Evolutionary conservation across 2,797 vertebrate genomes (phyloP), one percentile per base, ranked within the genome.

Genomic region (Tauraco hartlaubi): DNA sequence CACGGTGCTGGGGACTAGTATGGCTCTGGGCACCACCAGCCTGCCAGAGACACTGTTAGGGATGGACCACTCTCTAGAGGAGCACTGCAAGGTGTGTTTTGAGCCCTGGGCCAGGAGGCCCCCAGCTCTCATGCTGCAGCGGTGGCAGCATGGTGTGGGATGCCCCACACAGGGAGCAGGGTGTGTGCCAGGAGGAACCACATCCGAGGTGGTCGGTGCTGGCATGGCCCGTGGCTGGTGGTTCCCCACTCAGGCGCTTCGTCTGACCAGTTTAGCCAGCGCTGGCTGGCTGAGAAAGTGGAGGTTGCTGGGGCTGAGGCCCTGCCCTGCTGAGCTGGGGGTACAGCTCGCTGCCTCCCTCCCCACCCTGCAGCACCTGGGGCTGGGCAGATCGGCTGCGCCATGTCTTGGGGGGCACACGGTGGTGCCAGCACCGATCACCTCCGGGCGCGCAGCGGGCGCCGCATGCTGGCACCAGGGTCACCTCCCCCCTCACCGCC

Each of bases 41-140:
- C 51, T 44, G 21, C 33, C 49, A 31, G 59, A 31, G 33, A 73
- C 33, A 12, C 20, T 1, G 2, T 16, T 28, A 5, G 43, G 33
- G 39, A 33, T 3, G 0, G 43, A 3, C 9, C 0, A 2, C 21
- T 16, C 48, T n/a, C 21, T 2, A 43, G 17, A 48, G 0, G 1
- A 44, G 46, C 68, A 6, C 26, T 16, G 17, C 22, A 6, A 15
- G 43, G 31, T 1, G 25, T 9, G 33, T 11, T 58, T n/a, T 20
- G 11, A 33, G 19, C 8, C 29, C 52, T 2, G 25, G 35, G 44
- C 39, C 4, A 7, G 9, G 17, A 48, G 9, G 10, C 5, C 21
- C 8, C n/a, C 20, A 20, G 44, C 2, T 22, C 37, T 11, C 31
- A 14, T 15, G 26, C 26, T 17, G 59, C 0, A 3, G 67, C 3